Evolutionary conservation across 2,888 invertebrate species (phyloP), one percentile per base, ranked within the genome.

Genomic region (Melieria omissa): DNA sequence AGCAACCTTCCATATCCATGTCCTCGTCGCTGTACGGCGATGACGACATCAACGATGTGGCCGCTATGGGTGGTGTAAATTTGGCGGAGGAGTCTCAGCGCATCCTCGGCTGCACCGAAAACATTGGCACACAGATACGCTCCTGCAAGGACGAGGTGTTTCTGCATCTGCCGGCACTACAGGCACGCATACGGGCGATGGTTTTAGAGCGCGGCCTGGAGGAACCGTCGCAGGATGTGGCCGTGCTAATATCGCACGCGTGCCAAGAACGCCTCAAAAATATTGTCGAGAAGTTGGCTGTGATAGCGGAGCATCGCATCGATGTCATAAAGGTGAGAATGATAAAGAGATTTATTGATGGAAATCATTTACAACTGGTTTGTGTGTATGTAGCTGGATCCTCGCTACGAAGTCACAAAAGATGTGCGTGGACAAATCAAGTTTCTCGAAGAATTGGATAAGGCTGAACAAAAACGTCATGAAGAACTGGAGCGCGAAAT

Each of bases 51-150:
- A 99, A 98, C 84, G 98, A 99, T 88, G 98, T 99, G 12, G 98
- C 98, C 46, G 97, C 98, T 9, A 98, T 99, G 98, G 98, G 98
- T 76, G 98, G 98, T 65, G 98, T 99, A 70, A 99, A 99, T 88
- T 89, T 99, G 81, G 95, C 95, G 0, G 98, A 99, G 88, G 98
- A 99, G 88, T 94, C 95, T 52, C 97, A 97, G 86, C 92, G 96
- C 86, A 98, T 98, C 82, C 90, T 98, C 74, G 96, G 96, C 12
- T 93, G 95, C 14, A 94, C 95, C 3, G 95, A 96, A 82, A 92
- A 95, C 86, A 94, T 96, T 77, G 95, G 96, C 44, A 94, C 95
- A 1, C 95, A 96, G 86, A 93, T 94, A 74, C 88, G 90, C 84
- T 97, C 97, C 0, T 97, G 97, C 88, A 97, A 96, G 87, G 98